phyloP scores from a whole-genome alignment of 2,113 vertebrate species.

The Eira barbara region DNA sequence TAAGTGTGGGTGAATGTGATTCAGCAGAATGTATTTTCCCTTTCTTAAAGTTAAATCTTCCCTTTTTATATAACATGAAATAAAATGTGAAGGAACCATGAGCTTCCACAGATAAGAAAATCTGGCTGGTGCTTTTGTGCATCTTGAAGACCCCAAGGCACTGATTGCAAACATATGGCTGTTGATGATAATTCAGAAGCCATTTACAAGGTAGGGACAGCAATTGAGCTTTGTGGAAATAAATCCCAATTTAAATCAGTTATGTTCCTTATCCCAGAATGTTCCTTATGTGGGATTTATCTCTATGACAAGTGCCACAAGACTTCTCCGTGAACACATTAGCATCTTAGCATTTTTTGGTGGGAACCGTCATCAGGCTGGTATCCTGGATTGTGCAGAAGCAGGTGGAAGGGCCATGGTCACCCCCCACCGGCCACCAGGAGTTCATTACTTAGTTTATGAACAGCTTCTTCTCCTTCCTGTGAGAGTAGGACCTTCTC shows the following conservation, averaged over 20 bases:
- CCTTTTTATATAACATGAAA: not conserved
- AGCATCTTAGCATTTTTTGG: not conserved
- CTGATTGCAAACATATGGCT: not conserved
- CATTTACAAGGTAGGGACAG: not conserved
- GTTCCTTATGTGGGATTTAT: not conserved
- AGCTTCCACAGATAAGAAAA: too few relatives aligned
- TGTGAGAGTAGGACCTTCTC: fast-evolving
- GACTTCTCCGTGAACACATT: not conserved
- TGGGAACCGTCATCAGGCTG: not conserved
- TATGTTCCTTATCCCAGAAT: not conserved
- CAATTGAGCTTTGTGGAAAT: not conserved
- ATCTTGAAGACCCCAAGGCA: not conserved
- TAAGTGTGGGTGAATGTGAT: not conserved
- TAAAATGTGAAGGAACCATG: fast-evolving
- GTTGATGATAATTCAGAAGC: not conserved
- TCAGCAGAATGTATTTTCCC: too few relatives aligned
- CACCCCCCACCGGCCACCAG: not conserved
- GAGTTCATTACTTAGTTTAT: not conserved
- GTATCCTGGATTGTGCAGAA: not conserved
- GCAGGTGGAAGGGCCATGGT: not conserved
- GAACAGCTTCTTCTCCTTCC: not conserved
- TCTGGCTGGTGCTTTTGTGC: not conserved
- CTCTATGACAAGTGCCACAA: not conserved
- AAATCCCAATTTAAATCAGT: not conserved
- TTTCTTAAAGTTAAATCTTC: not conserved